Evolutionary conservation across 2,888 invertebrate species (phyloP).

Genomic region (Dynastes maya): DNA sequence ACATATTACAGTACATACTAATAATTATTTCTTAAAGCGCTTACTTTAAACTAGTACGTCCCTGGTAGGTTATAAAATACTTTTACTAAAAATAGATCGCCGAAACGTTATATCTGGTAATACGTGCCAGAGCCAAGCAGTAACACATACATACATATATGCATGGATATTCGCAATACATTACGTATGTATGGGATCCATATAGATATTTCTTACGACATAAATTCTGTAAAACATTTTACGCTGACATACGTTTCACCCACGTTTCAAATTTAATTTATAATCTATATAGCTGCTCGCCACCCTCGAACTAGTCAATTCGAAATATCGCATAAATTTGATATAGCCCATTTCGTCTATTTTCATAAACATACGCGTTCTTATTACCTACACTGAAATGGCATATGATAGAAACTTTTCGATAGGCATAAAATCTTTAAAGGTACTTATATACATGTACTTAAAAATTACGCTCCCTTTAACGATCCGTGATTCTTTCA

Average conservation of each 20-base stretch:
- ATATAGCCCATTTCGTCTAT: background rate
- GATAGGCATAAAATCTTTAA: background rate
- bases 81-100: no score
- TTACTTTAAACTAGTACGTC: background rate
- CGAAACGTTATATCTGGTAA: no score
- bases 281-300: background rate
- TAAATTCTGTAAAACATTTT: constrained; percentile 1
- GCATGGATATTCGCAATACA: background rate
- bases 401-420: background rate
- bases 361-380: background rate
- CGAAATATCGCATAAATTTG: constrained; percentile 17
- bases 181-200: background rate
- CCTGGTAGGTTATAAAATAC: background rate
- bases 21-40: no score
- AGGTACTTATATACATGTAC: background rate
- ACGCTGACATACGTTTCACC: background rate
- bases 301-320: background rate
- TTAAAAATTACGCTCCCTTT: no score
- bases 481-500: no score
- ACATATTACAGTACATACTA: no score
- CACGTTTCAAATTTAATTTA: constrained; percentile 19
- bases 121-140: background rate
- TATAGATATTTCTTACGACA: background rate
- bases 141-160: background rate
- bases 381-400: background rate